A percentile compares a stretch with the other conserved stretches of the same genome.
These are phyloP conservation scores for Encarsia formosa DNA, from an alignment of 2,888 invertebrate species.

Conservation along the genomic window DNA sequence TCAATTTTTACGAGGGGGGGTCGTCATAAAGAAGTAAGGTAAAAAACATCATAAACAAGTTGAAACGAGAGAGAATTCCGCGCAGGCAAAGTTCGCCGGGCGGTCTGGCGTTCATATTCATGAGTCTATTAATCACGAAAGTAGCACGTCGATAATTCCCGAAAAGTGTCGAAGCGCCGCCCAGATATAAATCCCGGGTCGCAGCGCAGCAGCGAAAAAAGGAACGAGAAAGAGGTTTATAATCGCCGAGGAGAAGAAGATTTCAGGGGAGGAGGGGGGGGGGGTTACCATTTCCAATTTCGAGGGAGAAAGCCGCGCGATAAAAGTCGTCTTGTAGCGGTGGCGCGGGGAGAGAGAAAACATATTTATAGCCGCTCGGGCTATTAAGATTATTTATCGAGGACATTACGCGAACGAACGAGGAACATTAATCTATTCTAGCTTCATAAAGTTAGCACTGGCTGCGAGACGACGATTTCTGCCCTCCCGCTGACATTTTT, in stretches of 20 bases:
- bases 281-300: slow-evolving; percentile 26
- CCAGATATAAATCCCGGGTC: background rate
- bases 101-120: background rate
- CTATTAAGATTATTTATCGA: slow-evolving; percentile 51
- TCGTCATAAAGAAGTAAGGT: too few relatives aligned
- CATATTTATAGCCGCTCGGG: slow-evolving; percentile 48
- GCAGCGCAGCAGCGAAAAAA: background rate
- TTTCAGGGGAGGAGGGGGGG: slow-evolving; percentile 17
- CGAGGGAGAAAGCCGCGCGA: slow-evolving; percentile 8
- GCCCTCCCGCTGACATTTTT: slow-evolving; percentile 43
- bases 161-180: slow-evolving; percentile 18
- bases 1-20: too few relatives aligned
- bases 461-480: slow-evolving; percentile 51
- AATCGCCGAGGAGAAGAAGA: slow-evolving; percentile 12
- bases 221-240: background rate
- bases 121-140: slow-evolving; percentile 8
- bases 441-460: slow-evolving; percentile 51
- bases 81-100: too few relatives aligned
- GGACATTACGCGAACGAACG: slow-evolving; percentile 51
- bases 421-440: slow-evolving; percentile 51
- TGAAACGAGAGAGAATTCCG: too few relatives aligned
- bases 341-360: slow-evolving; percentile 38
- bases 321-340: slow-evolving; percentile 10
- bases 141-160: background rate
- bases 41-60: too few relatives aligned